Percentiles rank a stretch among this genome's conserved stretches.
These are phyloP conservation scores for Epistrophe grossulariae DNA, from an alignment of 2,888 invertebrate genomes.

Conservation along the genomic window DNA sequence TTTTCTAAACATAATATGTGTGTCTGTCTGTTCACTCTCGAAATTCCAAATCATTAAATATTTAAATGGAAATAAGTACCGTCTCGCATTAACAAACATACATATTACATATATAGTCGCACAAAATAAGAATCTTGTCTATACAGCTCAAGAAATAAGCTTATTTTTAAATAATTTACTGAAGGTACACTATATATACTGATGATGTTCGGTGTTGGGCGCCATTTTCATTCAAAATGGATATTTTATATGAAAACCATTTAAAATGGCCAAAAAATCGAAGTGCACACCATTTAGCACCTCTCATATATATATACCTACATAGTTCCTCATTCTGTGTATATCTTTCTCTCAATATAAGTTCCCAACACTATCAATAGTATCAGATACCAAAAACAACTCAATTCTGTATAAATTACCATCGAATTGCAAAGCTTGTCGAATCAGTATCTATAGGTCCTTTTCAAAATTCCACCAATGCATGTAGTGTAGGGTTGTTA, in stretches of 20 bases:
- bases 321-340: neutral
- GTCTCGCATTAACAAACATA: neutral
- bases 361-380: neutral
- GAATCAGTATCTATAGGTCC: slow-evolving; percentile 38
- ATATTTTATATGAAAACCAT: slow-evolving; percentile 3
- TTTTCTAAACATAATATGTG: neutral
- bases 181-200: no score
- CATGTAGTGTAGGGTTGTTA: slow-evolving; percentile 40
- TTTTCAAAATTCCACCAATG: slow-evolving; percentile 31
- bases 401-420: slow-evolving; percentile 37
- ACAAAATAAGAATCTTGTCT: slow-evolving; percentile 12
- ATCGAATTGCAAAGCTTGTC: slow-evolving; percentile 24
- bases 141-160: slow-evolving; percentile 1
- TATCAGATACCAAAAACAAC: slow-evolving; percentile 19
- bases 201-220: slow-evolving; percentile 25
- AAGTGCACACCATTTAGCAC: slow-evolving; percentile 33
- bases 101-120: neutral
- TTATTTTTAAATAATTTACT: neutral
- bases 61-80: slow-evolving; percentile 35
- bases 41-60: slow-evolving; percentile 52
- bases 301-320: no score
- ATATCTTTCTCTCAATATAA: neutral
- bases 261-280: slow-evolving; percentile 1
- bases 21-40: neutral
- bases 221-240: slow-evolving; percentile 19